Base-by-base conservation (phyloP, 2,113 vertebrate species). In the Ptilorrhoa leucosticta region DNA sequence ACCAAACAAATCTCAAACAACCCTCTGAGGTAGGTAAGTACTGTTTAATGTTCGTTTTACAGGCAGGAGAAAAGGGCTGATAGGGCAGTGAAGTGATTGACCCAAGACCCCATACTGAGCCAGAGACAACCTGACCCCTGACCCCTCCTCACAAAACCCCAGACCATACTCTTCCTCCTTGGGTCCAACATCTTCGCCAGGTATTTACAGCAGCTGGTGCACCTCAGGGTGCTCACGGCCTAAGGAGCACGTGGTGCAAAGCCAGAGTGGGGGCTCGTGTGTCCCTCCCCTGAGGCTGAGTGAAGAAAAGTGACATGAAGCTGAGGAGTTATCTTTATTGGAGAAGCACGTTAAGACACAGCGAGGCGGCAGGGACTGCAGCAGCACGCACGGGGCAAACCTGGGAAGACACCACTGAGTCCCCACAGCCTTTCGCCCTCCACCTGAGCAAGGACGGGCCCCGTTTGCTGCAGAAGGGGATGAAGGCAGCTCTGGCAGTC, bases 301-400 rank as follows among this genome's bases (percentile, higher is more conserved):
- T 88, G 93, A 94, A 96, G 88, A 94, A 64, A 42, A 96, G 90
- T 31, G 58, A 87, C 92, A 93, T 88, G 84, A 79, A 77, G 73
- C 88, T 85, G 94, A 47, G 80, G 95, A 85, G 70, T 94, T 96
- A 88, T 70, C 87, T 97, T 97, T 96, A 97, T 95, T 97, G 91
- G 81, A 95, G 68, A 97, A 95, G 88, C 93, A 81, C 8, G 2
- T 13, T 66, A 90, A 82, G 83, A 81, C 83, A 90, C 92, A 94
- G 92, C 3, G 2, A 93, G 39, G 71, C 0, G 0, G 83, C 81
- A 57, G 68, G 83, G 70, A 61, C 89, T 4, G 3, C 73, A 56
- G 71, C 1, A 4, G 40, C 47, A 27, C 0, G 1, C 2, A 3
- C 11, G 15, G 85, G 88, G 80, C 60, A 73, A 28, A 70, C 48